phyloP scores from a whole-genome alignment of 1,140 invertebrate genomes.

The Trachymyrmex septentrionalis region DNA sequence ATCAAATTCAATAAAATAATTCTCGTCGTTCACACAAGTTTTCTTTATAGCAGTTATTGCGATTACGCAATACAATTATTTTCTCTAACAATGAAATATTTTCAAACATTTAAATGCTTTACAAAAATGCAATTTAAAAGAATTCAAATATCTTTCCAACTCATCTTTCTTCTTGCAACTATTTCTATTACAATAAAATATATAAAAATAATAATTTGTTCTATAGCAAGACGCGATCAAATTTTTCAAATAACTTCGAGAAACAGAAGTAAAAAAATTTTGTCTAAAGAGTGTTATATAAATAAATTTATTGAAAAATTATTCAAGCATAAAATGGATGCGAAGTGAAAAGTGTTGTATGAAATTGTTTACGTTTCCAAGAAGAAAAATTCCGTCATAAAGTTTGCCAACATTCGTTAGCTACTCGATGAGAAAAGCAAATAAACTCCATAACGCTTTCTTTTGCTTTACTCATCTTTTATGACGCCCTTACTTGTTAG shows the following conservation, averaged over 20 bases:
- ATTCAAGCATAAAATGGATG: conserved; percentile 9
- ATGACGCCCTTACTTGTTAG: conserved; percentile 12
- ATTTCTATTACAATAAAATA: neutral
- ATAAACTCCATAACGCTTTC: conserved; percentile 58
- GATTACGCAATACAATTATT: neutral
- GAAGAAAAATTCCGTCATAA: conserved; percentile 36
- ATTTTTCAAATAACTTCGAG: neutral
- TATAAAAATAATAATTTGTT: no score
- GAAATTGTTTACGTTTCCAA: conserved; percentile 36
- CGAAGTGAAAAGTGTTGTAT: neutral
- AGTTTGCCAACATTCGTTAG: conserved; percentile 54
- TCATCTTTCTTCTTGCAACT: conserved; percentile 27
- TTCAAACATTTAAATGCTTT: neutral
- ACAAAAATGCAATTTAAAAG: neutral
- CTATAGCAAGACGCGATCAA: neutral
- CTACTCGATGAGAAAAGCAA: conserved; percentile 48
- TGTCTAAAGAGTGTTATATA: neutral
- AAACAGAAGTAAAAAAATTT: conserved; percentile 19
- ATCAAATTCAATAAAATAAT: neutral
- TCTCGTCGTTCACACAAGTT: neutral
- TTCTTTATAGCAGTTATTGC: neutral
- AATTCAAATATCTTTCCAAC: neutral
- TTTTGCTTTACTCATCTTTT: conserved; percentile 2
- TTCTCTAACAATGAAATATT: neutral
- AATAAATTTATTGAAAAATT: conserved; percentile 48